Evolutionary conservation across 2,888 invertebrate genomes (phyloP).

Genomic region (Campopleginae sp.): DNA sequence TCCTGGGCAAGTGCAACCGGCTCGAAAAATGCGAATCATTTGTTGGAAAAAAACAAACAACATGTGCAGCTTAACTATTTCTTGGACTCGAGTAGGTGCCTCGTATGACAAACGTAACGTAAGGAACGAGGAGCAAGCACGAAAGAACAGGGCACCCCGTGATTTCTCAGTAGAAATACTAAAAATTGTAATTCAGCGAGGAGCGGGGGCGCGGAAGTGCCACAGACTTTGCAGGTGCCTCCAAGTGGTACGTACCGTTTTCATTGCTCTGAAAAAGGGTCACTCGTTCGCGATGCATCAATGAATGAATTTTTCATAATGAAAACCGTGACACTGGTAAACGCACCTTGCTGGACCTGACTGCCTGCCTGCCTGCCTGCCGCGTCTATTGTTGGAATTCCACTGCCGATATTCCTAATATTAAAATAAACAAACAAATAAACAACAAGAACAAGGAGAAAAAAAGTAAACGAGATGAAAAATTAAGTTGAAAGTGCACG

Average conservation of each 20-base stretch:
- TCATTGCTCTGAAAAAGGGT: slow-evolving; percentile 50
- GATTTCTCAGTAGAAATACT: slow-evolving; percentile 41
- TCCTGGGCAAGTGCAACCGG: neutral
- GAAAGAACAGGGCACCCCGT: slow-evolving; percentile 71
- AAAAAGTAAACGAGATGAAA: slow-evolving; percentile 54
- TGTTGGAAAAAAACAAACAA: neutral
- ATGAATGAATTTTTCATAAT: slow-evolving; percentile 59
- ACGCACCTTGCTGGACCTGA: slow-evolving; percentile 73
- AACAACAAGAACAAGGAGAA: slow-evolving; percentile 46
- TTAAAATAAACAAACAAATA: slow-evolving; percentile 71
- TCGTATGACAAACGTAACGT: slow-evolving; percentile 37
- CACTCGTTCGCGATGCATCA: neutral
- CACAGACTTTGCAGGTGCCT: slow-evolving; percentile 75
- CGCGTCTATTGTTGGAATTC: slow-evolving; percentile 84
- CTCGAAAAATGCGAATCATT: slow-evolving; percentile 8
- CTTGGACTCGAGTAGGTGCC: slow-evolving; percentile 18
- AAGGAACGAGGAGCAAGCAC: slow-evolving; percentile 3
- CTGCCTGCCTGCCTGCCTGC: slow-evolving; percentile 81
- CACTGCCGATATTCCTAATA: slow-evolving; percentile 84
- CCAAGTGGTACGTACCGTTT: slow-evolving; percentile 11
- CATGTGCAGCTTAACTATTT: slow-evolving; percentile 32
- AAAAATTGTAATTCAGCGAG: slow-evolving; percentile 68
- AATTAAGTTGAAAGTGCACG: slow-evolving; percentile 42
- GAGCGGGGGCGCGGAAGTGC: slow-evolving; percentile 76
- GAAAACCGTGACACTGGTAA: neutral